Evolutionary conservation across 2,113 vertebrate genomes (phyloP).

Genomic region (Equus przewalskii): DNA sequence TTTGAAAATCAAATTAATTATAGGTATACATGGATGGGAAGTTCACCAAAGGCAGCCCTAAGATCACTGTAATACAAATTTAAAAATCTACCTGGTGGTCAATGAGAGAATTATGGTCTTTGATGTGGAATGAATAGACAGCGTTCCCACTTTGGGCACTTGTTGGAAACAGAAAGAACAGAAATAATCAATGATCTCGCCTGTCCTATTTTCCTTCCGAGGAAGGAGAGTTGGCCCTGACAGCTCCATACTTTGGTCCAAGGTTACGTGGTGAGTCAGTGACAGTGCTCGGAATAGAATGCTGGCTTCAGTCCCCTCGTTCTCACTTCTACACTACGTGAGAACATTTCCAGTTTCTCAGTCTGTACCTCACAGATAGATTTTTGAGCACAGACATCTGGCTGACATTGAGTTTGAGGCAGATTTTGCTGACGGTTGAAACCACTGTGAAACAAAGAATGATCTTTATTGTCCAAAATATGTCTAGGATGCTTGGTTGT

Average conservation of each 20-base stretch:
- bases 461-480: not conserved
- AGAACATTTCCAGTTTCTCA: conserved; percentile 32
- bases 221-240: conserved; percentile 14
- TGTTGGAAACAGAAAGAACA: conserved; percentile 28
- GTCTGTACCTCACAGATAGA: not conserved
- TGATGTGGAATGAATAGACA: conserved; percentile 35
- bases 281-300: conserved; percentile 60
- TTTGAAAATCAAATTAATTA: not conserved
- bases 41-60: not conserved
- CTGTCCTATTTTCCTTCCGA: conserved; percentile 44
- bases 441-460: not conserved
- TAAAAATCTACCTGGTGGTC: not conserved
- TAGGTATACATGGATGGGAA: not conserved
- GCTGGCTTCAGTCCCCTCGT: conserved; percentile 42
- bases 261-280: conserved; percentile 75
- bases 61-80: not conserved
- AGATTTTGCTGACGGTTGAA: not conserved
- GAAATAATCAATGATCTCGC: conserved; percentile 34
- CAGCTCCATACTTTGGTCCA: conserved; percentile 59
- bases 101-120: not conserved
- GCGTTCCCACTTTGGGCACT: not conserved
- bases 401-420: conserved; percentile 12
- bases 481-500: not conserved
- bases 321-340: conserved; percentile 36
- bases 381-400: conserved; percentile 64